phyloP scores from a whole-genome alignment of 2,888 invertebrate species.

The Girardia tigrina region DNA sequence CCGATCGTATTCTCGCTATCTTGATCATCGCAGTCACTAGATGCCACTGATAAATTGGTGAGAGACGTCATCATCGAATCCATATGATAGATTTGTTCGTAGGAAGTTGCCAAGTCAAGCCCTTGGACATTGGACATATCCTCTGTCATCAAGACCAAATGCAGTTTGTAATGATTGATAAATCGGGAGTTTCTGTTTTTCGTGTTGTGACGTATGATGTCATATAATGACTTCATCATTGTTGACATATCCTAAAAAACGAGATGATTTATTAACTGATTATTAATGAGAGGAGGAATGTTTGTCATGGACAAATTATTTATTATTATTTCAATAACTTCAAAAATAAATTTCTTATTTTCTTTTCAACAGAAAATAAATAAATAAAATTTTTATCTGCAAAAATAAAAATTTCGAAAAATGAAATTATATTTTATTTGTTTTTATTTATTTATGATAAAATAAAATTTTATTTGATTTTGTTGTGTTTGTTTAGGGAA shows the following conservation, averaged over 20 bases:
- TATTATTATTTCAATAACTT: no score
- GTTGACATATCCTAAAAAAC: conserved; percentile 23
- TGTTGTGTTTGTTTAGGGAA: no score
- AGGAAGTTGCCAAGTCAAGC: not conserved
- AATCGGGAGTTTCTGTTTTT: not conserved
- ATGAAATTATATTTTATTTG: no score
- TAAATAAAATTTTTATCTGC: no score
- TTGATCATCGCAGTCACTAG: not conserved
- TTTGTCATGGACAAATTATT: no score
- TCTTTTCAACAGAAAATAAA: no score
- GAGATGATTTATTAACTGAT: no score
- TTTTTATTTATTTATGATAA: no score
- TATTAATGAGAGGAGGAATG: no score
- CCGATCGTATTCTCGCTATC: not conserved
- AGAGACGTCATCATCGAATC: conserved; percentile 7
- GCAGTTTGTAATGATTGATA: conserved; percentile 23
- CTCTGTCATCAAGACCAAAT: conserved; percentile 1
- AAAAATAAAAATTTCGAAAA: no score
- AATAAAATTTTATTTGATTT: no score
- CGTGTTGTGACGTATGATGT: not conserved
- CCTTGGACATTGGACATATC: conserved; percentile 7
- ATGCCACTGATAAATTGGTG: not conserved
- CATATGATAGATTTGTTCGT: not conserved
- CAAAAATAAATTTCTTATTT: no score
- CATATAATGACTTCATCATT: conserved; percentile 12